Evolutionary conservation across 2,888 invertebrate species (phyloP).

Genomic region (Drosophila testacea): DNA sequence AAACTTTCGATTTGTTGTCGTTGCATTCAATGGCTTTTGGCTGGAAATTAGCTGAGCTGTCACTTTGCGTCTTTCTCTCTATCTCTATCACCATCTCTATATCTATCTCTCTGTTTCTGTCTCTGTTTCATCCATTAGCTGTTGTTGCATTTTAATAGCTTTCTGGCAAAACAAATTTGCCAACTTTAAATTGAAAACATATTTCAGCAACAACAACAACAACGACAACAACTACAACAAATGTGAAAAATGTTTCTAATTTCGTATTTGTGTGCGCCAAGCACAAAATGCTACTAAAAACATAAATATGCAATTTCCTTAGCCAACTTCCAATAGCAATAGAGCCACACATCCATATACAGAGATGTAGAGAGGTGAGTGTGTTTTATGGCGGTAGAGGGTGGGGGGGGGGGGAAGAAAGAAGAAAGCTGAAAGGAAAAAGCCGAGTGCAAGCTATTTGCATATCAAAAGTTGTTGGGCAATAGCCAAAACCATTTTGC

Average conservation of each 20-base stretch:
- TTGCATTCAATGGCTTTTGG: conserved; percentile 41
- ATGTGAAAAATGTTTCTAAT: conserved; percentile 49
- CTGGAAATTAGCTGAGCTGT: conserved; percentile 43
- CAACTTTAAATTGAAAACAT: conserved; percentile 76
- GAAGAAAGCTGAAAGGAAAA: not conserved
- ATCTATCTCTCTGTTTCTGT: not conserved
- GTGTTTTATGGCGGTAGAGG: not conserved
- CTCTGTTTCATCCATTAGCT: conserved; percentile 43
- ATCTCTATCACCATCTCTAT: not conserved
- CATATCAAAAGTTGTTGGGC: conserved; percentile 65
- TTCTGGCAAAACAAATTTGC: conserved; percentile 58
- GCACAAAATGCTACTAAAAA: conserved; percentile 33
- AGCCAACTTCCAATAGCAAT: conserved; percentile 46
- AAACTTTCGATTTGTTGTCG: conserved; percentile 39
- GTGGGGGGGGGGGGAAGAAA: too few species aligned
- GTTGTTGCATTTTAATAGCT: conserved; percentile 58
- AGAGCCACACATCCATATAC: not conserved
- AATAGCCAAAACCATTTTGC: conserved; percentile 61
- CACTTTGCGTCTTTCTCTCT: conserved; percentile 13
- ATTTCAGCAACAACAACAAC: conserved; percentile 55
- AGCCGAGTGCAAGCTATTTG: conserved; percentile 63
- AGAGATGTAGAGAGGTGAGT: too few species aligned
- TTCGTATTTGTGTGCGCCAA: conserved; percentile 20
- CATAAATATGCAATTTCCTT: conserved; percentile 76
- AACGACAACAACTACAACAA: conserved; percentile 8